Percentiles rank a stretch among this genome's conserved stretches.
Conservation (phyloP, 1,140 invertebrate genomes). For the Limonius californicus region DNA sequence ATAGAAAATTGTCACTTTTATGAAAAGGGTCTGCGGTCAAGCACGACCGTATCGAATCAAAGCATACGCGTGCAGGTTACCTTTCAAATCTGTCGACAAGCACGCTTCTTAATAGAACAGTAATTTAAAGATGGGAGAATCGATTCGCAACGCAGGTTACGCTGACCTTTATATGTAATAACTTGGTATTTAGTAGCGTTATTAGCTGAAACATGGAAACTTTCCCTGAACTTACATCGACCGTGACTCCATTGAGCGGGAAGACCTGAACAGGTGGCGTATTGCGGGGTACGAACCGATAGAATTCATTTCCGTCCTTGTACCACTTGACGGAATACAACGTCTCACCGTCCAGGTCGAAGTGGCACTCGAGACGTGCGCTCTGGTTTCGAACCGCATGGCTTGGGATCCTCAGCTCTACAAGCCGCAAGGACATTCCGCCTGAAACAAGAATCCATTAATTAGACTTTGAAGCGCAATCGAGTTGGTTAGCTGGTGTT, state of each 20-base stretch:
- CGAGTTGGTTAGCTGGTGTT: neutral
- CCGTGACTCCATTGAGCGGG: conserved; percentile 68
- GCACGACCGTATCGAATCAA: too few species aligned
- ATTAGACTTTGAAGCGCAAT: neutral
- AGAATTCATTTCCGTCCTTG: conserved; percentile 84
- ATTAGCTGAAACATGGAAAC: too few species aligned
- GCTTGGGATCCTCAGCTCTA: conserved; percentile 63
- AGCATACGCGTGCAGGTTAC: too few species aligned
- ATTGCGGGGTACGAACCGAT: conserved; percentile 72
- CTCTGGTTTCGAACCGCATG: conserved; percentile 65
- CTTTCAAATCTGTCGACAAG: too few species aligned
- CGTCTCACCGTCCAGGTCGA: conserved; percentile 72
- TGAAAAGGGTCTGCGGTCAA: too few species aligned
- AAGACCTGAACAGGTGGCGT: conserved; percentile 70
- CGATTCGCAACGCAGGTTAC: neutral
- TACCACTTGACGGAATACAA: conserved; percentile 87
- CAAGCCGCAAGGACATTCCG: conserved; percentile 56
- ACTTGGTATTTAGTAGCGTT: neutral
- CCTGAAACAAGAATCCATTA: conserved; percentile 36
- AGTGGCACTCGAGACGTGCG: conserved; percentile 71
- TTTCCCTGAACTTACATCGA: conserved; percentile 67
- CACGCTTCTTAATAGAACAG: too few species aligned
- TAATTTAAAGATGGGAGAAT: too few species aligned
- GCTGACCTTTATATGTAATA: conserved; percentile 1
- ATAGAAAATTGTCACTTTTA: too few species aligned